Evolutionary conservation across 2,797 vertebrate species (phyloP).

Genomic region (Microchirus variegatus): DNA sequence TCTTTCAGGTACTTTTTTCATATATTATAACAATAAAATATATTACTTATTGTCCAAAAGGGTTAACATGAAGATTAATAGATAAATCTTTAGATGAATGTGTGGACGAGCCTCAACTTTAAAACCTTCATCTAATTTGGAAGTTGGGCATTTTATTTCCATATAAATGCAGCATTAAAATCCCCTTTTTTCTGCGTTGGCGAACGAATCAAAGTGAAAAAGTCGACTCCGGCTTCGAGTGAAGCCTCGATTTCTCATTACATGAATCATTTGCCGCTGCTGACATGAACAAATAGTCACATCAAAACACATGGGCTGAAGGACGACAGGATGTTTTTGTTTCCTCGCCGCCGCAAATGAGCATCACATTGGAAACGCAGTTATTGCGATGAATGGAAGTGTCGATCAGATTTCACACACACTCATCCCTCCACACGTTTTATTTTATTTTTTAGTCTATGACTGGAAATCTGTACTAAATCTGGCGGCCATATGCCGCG

Average conservation of each 20-base stretch:
- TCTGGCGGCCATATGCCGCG: slow-evolving; percentile 72
- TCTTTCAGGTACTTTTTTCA: too few relatives aligned
- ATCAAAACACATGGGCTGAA: not conserved
- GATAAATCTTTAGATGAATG: too few relatives aligned
- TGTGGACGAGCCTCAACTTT: too few relatives aligned
- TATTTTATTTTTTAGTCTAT: slow-evolving; percentile 46
- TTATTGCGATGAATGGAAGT: slow-evolving; percentile 19
- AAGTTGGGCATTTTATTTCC: too few relatives aligned
- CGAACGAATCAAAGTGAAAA: slow-evolving; percentile 19
- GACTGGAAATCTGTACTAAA: slow-evolving; percentile 58
- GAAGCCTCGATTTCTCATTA: slow-evolving; percentile 9
- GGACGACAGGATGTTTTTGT: slow-evolving; percentile 1
- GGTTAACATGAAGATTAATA: too few relatives aligned
- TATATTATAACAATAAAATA: too few relatives aligned
- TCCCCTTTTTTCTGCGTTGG: slow-evolving; percentile 23
- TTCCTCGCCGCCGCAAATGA: slow-evolving; percentile 5
- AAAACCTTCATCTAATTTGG: too few relatives aligned
- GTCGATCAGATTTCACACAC: slow-evolving; percentile 19
- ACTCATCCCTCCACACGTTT: slow-evolving; percentile 24
- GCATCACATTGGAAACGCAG: slow-evolving; percentile 15
- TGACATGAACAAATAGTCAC: slow-evolving; percentile 16
- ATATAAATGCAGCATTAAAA: too few relatives aligned
- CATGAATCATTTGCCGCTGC: slow-evolving; percentile 14
- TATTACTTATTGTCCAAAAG: too few relatives aligned
- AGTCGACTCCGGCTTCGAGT: slow-evolving; percentile 5